Percentiles rank a stretch among this genome's conserved stretches.
These are phyloP conservation scores for Uria aalge DNA, from an alignment of 2,113 vertebrate genomes.

Conservation along the genomic window DNA sequence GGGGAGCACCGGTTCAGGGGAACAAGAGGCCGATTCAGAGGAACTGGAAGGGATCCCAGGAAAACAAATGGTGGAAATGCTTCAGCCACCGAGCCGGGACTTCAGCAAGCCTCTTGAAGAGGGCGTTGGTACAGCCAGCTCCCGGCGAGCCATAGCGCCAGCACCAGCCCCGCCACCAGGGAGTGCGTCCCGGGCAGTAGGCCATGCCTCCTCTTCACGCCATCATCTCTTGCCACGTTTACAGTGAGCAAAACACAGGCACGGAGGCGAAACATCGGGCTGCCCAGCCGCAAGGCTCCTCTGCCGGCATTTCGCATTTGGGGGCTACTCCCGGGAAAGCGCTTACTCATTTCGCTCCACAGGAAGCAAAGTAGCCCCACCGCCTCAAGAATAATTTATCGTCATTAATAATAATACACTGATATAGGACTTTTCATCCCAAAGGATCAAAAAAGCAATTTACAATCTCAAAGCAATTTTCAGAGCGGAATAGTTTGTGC, in stretches of 20 bases:
- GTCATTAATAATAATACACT: conserved; percentile 46
- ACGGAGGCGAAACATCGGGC: neutral
- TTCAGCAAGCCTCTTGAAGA: conserved; percentile 80
- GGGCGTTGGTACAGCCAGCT: conserved; percentile 74
- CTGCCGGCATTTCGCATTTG: neutral
- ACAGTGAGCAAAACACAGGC: neutral
- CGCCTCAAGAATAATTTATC: conserved; percentile 43
- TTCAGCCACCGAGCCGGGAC: conserved; percentile 73
- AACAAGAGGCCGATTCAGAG: conserved; percentile 74
- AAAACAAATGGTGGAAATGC: conserved; percentile 80
- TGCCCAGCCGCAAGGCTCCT: neutral
- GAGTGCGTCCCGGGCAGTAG: conserved; percentile 11
- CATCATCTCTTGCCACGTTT: neutral
- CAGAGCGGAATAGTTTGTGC: neutral
- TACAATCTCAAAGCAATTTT: conserved; percentile 46
- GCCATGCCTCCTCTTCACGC: neutral
- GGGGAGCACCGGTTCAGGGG: neutral
- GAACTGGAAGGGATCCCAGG: conserved; percentile 77
- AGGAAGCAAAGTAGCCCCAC: neutral
- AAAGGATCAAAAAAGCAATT: conserved; percentile 58
- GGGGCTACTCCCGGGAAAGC: neutral
- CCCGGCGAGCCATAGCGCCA: conserved; percentile 60
- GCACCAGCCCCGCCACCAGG: neutral
- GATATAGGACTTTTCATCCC: conserved; percentile 46
- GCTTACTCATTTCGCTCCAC: neutral